Evolutionary conservation across 2,797 vertebrate species (phyloP).

Genomic region (Enteromius afrohamiltoni): DNA sequence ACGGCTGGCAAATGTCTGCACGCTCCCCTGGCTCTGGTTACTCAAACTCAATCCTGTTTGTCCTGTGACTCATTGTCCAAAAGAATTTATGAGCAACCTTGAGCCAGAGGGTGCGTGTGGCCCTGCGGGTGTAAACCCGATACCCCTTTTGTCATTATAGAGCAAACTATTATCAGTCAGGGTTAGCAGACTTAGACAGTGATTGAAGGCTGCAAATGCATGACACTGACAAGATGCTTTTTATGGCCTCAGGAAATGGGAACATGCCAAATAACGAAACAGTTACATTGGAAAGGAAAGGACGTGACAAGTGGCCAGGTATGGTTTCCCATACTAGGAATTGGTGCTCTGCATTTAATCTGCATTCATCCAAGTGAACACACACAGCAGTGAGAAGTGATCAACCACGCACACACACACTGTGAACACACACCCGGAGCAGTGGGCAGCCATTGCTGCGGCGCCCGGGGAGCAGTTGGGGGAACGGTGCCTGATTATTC

Average conservation of each 20-base stretch:
- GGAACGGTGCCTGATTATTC: too few species aligned
- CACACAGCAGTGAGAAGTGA: too few species aligned
- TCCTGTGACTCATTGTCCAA: conserved; percentile 32
- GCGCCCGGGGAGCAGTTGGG: too few species aligned
- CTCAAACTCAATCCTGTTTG: conserved; percentile 50
- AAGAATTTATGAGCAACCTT: conserved; percentile 69
- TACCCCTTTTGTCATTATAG: conserved; percentile 19
- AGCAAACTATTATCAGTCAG: background rate
- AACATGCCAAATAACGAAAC: background rate
- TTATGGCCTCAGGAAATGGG: background rate
- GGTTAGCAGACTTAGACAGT: background rate
- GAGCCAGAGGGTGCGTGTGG: conserved; percentile 21
- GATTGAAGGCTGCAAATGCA: conserved; percentile 2
- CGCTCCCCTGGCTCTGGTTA: conserved; percentile 59
- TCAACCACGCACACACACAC: too few species aligned
- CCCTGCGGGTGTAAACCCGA: conserved; percentile 35
- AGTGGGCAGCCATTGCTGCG: too few species aligned
- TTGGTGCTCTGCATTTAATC: too few species aligned
- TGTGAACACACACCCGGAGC: too few species aligned
- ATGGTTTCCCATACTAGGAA: too few species aligned
- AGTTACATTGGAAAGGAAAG: too few species aligned
- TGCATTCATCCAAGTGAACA: too few species aligned
- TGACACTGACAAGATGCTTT: conserved; percentile 5
- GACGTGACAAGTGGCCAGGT: too few species aligned
- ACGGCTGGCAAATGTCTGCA: conserved; percentile 15